Percentiles rank a stretch among this genome's conserved stretches.
phyloP scores from a whole-genome alignment of 2,888 invertebrate species.

The Aporophyla lueneburgensis region DNA sequence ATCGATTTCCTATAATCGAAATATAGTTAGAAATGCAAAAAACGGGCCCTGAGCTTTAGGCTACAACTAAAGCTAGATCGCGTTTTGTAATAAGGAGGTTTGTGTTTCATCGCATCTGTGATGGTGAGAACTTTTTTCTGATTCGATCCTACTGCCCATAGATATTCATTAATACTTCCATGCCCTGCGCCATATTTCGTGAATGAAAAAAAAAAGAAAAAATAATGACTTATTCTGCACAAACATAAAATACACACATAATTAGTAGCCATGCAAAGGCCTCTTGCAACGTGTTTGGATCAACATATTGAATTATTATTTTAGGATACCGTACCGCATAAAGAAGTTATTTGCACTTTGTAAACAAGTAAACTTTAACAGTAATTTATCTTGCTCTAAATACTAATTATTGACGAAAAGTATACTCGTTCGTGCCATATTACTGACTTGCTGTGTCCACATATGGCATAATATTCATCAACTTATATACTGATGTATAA shows the following conservation, averaged over 20 bases:
- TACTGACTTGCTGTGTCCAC: not conserved
- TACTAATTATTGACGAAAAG: slow-evolving; percentile 13
- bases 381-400: slow-evolving; percentile 2
- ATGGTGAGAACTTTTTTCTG: not conserved
- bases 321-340: not conserved
- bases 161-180: not conserved
- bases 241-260: no score
- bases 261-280: no score
- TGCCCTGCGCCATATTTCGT: not conserved
- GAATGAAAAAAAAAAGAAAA: no score
- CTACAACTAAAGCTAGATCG: no score
- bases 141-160: not conserved
- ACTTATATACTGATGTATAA: not conserved
- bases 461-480: not conserved
- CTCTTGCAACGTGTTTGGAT: not conserved
- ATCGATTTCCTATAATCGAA: not conserved
- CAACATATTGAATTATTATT: not conserved
- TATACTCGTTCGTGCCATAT: not conserved
- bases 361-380: slow-evolving; percentile 12
- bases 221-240: no score
- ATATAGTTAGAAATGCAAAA: no score
- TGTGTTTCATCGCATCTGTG: not conserved
- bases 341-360: not conserved
- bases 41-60: no score
- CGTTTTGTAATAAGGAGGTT: no score